Evolutionary conservation across 2,888 invertebrate species (phyloP), one percentile per base, ranked within the genome.

Genomic region (Lamellibrachia satsuma): DNA sequence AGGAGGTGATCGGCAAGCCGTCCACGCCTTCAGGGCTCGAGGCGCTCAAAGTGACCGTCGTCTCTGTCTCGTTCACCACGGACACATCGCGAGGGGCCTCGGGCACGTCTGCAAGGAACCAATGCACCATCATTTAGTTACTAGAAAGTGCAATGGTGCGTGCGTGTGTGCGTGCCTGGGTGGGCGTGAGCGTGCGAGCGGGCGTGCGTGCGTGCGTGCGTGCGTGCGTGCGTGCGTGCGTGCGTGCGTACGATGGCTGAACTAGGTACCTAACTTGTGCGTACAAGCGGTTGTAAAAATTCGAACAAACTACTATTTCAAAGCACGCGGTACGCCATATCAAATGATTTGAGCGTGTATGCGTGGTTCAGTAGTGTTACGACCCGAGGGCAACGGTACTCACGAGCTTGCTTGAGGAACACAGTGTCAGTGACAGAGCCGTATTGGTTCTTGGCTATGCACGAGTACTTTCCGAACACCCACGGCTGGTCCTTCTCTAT

Each of bases 391-490:
- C 39, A 39, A 39, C 39, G 39, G 11, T 91, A 93, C 94, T 90
- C 92, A 94, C 94, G 57, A n/a, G 93, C 93, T 93, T 94, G 91
- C n/a, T 55, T 90, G 1, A 94, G 92, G 52, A 92, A n/a, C 57
- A 93, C 93, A 7, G 57, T 92, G 55, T 92, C 90, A 52, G 57
- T 93, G n/a, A 75, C 90, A 27, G 91, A 90, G 75, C 93, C 93
- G 57, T 93, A 90, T 51, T 90, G 91, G 90, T 93, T 94, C 93
- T 94, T 94, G 52, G 93, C 94, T 22, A 93, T 92, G 91, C 94
- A 94, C 22, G 92, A 90, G 90, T 94, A 94, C 52, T 52, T 60
- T 11, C 93, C 93, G 52, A 92, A 93, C 15, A 91, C 91, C 92
- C 93, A 93, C 6, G 11, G 60, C 57, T 93, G 91, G 52, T 90